Percentiles rank a stretch among this genome's conserved stretches.
These are phyloP conservation scores for Acanthiza pusilla DNA, from an alignment of 2,797 vertebrate genomes.

Conservation along the genomic window DNA sequence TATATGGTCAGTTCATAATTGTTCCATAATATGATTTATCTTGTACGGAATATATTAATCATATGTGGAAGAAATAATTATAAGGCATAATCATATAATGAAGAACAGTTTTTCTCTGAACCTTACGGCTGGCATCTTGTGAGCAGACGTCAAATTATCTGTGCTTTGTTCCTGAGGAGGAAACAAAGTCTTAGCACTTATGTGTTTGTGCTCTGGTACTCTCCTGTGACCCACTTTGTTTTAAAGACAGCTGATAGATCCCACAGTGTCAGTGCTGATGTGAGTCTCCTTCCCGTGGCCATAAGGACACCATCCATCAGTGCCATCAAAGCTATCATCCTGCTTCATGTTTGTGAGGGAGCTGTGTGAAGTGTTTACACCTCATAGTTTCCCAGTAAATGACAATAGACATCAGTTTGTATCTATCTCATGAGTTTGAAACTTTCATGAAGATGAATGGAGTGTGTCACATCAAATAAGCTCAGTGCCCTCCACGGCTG, in stretches of 20 bases:
- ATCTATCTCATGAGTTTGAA: slow-evolving; percentile 38
- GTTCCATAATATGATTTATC: background rate
- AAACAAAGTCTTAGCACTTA: background rate
- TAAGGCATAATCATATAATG: background rate
- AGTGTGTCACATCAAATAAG: slow-evolving; percentile 46
- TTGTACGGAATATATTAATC: background rate
- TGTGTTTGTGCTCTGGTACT: background rate
- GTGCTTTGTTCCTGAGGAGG: background rate
- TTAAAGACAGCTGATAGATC: slow-evolving; percentile 16
- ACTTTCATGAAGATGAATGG: slow-evolving; percentile 60
- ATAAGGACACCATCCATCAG: slow-evolving; percentile 53
- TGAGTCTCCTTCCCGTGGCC: background rate
- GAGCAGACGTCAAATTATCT: background rate
- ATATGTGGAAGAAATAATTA: background rate
- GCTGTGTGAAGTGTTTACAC: slow-evolving; percentile 16
- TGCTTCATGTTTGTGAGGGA: background rate
- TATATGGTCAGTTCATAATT: background rate
- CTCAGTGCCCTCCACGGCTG: background rate
- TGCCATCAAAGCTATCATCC: slow-evolving; percentile 9
- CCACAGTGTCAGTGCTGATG: background rate
- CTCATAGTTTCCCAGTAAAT: slow-evolving; percentile 36
- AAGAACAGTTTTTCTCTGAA: background rate
- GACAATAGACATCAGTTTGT: slow-evolving; percentile 34
- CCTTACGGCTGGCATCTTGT: background rate
- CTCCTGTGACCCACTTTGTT: background rate